Evolutionary conservation across 2,113 vertebrate genomes (phyloP).

Genomic region (Panurus biarmicus): DNA sequence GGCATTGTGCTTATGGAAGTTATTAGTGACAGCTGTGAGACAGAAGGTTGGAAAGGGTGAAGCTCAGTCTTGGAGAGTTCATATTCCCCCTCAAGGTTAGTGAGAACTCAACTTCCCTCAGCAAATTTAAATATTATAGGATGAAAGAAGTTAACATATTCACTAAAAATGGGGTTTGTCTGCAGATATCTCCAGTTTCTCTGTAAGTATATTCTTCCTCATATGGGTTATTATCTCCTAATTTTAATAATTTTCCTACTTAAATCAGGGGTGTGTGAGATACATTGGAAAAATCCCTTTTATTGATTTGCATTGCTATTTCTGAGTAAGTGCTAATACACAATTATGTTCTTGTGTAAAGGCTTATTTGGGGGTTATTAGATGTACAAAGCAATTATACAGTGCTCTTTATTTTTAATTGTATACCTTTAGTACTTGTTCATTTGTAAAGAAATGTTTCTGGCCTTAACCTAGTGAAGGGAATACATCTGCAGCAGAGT

Average conservation of each 20-base stretch:
- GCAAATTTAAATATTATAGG: rapidly evolving
- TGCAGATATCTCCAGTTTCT: neutral
- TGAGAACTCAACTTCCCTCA: rapidly evolving
- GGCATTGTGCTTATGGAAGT: neutral
- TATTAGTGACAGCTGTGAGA: neutral
- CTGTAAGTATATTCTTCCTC: neutral
- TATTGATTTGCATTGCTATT: neutral
- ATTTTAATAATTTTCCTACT: neutral
- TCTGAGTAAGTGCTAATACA: neutral
- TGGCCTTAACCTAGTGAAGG: neutral
- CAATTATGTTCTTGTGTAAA: neutral
- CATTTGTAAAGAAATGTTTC: neutral
- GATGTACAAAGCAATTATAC: neutral
- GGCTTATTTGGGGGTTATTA: neutral
- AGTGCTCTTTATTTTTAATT: neutral
- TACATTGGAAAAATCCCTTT: rapidly evolving
- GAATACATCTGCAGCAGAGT: neutral
- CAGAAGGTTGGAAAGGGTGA: neutral
- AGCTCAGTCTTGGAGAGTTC: neutral
- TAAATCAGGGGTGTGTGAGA: neutral
- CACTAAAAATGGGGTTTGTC: rapidly evolving
- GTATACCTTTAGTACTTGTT: neutral
- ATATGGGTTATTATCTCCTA: neutral
- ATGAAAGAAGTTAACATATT: neutral
- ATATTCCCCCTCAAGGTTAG: rapidly evolving